Percentiles rank a stretch among this genome's conserved stretches.
phyloP scores from a whole-genome alignment of 2,888 invertebrate genomes.

The Blastobasis lacticolella region DNA sequence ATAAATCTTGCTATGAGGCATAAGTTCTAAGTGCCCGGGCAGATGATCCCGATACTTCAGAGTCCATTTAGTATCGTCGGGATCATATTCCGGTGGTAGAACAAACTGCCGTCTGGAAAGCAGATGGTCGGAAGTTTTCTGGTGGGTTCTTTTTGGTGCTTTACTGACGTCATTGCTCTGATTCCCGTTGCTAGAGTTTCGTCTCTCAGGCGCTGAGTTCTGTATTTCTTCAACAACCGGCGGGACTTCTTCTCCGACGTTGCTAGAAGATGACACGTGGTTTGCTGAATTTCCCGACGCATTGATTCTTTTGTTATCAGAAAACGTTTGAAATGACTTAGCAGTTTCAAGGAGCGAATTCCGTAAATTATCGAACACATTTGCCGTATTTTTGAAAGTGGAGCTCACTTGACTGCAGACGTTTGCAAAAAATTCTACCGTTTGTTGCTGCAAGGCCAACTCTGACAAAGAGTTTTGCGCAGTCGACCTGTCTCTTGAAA shows the following conservation, averaged over 20 bases:
- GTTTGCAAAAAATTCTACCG: no score
- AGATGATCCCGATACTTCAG: neutral
- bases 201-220: neutral
- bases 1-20: neutral
- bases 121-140: neutral
- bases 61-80: no score
- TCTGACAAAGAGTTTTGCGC: neutral
- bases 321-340: no score
- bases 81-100: no score
- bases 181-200: neutral
- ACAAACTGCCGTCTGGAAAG: neutral
- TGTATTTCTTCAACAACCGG: conserved; percentile 1
- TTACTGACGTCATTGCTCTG: neutral
- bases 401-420: neutral
- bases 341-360: no score
- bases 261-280: no score
- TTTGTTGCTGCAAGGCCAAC: neutral
- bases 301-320: no score
- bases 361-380: neutral
- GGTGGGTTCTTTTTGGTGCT: neutral
- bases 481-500: neutral
- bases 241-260: no score
- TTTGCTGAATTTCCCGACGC: no score
- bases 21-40: conserved; percentile 1
- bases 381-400: neutral